Conservation (phyloP, 2,797 vertebrate genomes). For the Graptemys geographica region DNA sequence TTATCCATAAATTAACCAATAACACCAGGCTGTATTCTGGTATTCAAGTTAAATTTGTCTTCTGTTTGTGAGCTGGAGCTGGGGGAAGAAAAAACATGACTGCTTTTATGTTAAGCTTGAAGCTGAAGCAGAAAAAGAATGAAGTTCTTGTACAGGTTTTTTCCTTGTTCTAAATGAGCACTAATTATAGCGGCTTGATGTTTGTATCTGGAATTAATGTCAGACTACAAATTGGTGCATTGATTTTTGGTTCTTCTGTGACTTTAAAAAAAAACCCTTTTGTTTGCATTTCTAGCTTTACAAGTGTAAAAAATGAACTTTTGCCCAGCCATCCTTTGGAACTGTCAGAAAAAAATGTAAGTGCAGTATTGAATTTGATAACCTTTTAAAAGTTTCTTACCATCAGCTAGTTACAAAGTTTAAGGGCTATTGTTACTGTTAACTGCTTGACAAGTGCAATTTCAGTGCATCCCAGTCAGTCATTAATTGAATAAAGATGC, state of each 20-base stretch:
- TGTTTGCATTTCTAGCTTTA: conserved; percentile 84
- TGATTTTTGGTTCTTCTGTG: neutral
- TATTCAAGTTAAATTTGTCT: neutral
- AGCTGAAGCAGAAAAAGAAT: neutral
- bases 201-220: neutral
- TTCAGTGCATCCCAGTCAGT: neutral
- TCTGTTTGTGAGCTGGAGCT: neutral
- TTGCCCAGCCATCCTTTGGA: conserved; percentile 93
- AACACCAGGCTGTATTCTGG: accelerated
- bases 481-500: neutral
- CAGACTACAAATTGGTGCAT: neutral
- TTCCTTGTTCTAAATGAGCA: neutral
- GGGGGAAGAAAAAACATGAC: neutral
- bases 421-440: accelerated
- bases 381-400: neutral
- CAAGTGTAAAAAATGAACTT: conserved; percentile 93
- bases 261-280: neutral
- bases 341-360: conserved; percentile 95
- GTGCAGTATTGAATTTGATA: conserved; percentile 60
- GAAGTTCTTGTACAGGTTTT: neutral
- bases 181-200: neutral
- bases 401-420: accelerated
- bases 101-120: neutral
- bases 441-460: neutral
- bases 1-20: neutral